These are phyloP conservation scores for Gryllus longicercus DNA, from an alignment of 2,888 invertebrate species.

Conservation along the genomic window DNA sequence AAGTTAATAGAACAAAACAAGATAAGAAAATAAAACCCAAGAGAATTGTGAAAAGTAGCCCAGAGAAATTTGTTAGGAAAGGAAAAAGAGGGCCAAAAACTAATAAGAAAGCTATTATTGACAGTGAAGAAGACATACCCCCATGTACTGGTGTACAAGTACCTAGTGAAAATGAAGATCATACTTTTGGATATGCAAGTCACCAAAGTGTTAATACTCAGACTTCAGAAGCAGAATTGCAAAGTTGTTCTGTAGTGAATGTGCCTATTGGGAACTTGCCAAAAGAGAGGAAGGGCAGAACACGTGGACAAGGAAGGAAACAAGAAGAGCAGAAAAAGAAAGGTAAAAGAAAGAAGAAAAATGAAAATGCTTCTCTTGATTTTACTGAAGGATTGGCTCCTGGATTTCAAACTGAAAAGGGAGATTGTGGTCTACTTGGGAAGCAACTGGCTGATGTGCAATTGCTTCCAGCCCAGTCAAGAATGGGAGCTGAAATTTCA, in stretches of 20 bases:
- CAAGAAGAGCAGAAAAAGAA: slow-evolving; percentile 45
- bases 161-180: too few relatives aligned
- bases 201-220: slow-evolving; percentile 17
- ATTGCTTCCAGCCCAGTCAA: neutral
- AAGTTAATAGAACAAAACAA: neutral
- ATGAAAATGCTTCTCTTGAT: slow-evolving; percentile 25
- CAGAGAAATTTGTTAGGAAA: neutral
- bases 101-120: slow-evolving; percentile 23
- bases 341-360: slow-evolving; percentile 42
- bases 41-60: slow-evolving; percentile 22
- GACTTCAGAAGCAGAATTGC: neutral
- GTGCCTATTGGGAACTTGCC: neutral
- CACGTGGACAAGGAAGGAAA: slow-evolving; percentile 35
- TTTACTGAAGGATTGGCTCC: neutral
- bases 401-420: neutral
- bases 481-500: neutral
- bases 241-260: neutral
- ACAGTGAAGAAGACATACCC: slow-evolving; percentile 4
- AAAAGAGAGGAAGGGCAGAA: slow-evolving; percentile 36
- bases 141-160: too few relatives aligned
- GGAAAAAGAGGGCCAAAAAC: slow-evolving; percentile 20
- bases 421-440: neutral
- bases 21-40: slow-evolving; percentile 25
- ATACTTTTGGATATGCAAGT: too few relatives aligned
- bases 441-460: neutral